Evolutionary conservation across 1,140 invertebrate species (phyloP).

Genomic region (Goniozus legneri): DNA sequence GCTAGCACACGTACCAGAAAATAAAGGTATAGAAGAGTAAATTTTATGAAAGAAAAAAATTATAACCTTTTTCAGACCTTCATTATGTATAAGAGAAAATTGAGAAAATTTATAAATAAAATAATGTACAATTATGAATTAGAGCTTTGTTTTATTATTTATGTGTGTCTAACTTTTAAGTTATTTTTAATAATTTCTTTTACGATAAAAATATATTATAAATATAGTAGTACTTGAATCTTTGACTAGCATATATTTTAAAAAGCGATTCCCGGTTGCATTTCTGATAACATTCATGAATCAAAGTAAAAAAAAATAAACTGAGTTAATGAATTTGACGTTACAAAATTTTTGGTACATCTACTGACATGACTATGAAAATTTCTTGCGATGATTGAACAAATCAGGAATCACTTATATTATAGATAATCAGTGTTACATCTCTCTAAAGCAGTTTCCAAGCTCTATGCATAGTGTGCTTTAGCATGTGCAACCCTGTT

Average conservation of each 20-base stretch:
- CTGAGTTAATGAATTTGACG: too few species aligned
- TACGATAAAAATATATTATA: conserved; percentile 44
- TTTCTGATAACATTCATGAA: too few species aligned
- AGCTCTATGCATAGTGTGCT: not conserved
- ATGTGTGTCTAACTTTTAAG: conserved; percentile 20
- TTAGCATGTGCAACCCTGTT: conserved; percentile 7
- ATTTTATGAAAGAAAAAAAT: too few species aligned
- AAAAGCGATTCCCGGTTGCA: conserved; percentile 26
- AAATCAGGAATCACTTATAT: not conserved
- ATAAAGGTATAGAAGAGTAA: too few species aligned
- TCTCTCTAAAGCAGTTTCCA: not conserved
- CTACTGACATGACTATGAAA: too few species aligned
- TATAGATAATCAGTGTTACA: not conserved
- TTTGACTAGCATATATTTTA: conserved; percentile 40
- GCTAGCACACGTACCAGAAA: conserved; percentile 24
- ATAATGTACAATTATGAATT: too few species aligned
- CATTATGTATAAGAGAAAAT: too few species aligned
- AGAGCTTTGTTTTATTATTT: conserved; percentile 4
- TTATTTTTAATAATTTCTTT: conserved; percentile 21
- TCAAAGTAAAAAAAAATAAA: too few species aligned
- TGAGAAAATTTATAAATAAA: not conserved
- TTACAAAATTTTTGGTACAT: too few species aligned
- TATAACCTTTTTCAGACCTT: too few species aligned
- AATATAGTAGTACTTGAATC: conserved; percentile 38
- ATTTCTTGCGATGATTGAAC: not conserved